These are phyloP conservation scores for Vireo altiloquus DNA, from an alignment of 2,113 vertebrate genomes.

Conservation along the genomic window DNA sequence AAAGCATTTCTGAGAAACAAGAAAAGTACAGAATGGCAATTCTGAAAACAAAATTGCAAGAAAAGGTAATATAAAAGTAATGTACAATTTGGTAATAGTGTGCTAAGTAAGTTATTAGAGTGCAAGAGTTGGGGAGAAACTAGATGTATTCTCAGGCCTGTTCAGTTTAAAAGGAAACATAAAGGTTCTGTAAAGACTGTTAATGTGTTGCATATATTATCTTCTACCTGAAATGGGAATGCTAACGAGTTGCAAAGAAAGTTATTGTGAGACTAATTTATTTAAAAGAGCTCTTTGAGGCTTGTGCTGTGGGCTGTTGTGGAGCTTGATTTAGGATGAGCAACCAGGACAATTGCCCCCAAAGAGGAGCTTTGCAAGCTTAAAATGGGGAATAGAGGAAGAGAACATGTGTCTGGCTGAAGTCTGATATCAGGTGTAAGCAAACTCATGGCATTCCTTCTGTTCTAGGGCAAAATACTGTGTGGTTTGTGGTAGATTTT, in stretches of 20 bases:
- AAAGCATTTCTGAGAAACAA: conserved; percentile 33
- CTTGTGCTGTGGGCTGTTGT: neutral
- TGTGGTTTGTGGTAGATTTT: neutral
- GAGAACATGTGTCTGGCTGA: neutral
- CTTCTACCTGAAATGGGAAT: conserved; percentile 48
- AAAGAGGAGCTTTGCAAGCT: neutral
- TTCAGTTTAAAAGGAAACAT: conserved; percentile 51
- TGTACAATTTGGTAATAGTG: conserved; percentile 16
- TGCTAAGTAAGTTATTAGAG: conserved; percentile 65
- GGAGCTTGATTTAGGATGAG: neutral
- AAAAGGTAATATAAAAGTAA: conserved; percentile 44
- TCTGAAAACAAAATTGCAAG: conserved; percentile 58
- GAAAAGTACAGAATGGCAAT: conserved; percentile 42
- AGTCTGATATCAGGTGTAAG: neutral
- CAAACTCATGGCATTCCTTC: neutral
- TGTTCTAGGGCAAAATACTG: neutral
- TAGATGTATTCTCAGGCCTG: conserved; percentile 22
- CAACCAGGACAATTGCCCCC: neutral
- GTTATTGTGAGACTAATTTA: conserved; percentile 31
- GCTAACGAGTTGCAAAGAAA: conserved; percentile 3
- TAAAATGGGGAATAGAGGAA: neutral
- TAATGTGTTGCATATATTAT: conserved; percentile 62
- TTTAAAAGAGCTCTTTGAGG: conserved; percentile 33
- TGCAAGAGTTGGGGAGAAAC: neutral
- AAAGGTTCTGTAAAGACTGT: conserved; percentile 12